These are phyloP conservation scores for Stegastes partitus DNA, from an alignment of 2,113 vertebrate species.

Conservation along the genomic window DNA sequence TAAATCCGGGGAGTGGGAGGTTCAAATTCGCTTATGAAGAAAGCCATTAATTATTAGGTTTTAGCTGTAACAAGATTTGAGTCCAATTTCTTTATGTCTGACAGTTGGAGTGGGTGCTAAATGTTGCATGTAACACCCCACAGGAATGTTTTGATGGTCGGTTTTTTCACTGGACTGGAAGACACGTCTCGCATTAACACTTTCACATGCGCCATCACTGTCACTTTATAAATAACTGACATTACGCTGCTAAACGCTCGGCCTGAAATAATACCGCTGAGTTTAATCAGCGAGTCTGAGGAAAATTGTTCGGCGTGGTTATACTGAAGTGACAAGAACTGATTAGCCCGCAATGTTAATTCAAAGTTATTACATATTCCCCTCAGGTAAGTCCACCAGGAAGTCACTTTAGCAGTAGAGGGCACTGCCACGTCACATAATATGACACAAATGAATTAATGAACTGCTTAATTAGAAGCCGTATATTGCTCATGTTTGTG, in stretches of 20 bases:
- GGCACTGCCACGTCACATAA: conserved; percentile 45
- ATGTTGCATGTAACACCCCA: conserved; percentile 1
- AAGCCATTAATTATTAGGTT: background rate
- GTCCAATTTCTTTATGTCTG: background rate
- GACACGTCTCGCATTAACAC: conserved; percentile 26
- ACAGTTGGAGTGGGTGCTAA: conserved; percentile 10
- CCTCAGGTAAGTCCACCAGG: conserved; percentile 48
- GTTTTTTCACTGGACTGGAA: background rate
- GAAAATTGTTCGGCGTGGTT: background rate
- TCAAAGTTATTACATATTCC: conserved; percentile 53
- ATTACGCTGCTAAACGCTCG: background rate
- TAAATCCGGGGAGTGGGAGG: background rate
- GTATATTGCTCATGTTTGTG: conserved; percentile 14
- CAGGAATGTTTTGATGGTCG: conserved; percentile 18
- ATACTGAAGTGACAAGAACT: background rate
- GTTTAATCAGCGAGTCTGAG: background rate
- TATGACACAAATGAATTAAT: conserved; percentile 62
- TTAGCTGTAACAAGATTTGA: background rate
- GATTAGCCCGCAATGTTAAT: conserved; percentile 27
- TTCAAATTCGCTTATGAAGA: background rate
- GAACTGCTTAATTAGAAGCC: conserved; percentile 56
- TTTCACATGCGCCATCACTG: background rate
- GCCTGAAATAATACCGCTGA: background rate
- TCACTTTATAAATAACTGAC: conserved; percentile 11
- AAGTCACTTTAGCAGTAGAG: conserved; percentile 49